phyloP scores from a whole-genome alignment of 2,888 invertebrate species.

The Cheilosia impressa region DNA sequence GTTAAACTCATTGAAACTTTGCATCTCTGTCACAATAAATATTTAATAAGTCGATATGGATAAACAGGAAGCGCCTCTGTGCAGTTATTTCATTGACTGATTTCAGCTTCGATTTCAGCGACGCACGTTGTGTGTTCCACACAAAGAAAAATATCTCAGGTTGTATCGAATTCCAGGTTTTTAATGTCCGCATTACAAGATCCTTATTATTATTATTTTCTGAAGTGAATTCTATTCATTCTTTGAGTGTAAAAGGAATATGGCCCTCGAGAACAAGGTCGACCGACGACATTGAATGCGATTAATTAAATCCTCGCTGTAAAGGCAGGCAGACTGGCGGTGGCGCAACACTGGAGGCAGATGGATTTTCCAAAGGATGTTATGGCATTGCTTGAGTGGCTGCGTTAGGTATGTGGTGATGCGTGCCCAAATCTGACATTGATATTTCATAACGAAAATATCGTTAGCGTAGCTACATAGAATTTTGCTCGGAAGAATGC shows the following conservation, averaged over 20 bases:
- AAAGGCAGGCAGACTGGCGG: neutral
- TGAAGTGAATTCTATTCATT: conserved; percentile 7
- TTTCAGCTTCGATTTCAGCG: too few species aligned
- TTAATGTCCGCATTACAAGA: neutral
- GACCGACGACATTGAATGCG: conserved; percentile 27
- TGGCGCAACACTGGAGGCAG: neutral
- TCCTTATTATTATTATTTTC: conserved; percentile 10
- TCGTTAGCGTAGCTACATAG: too few species aligned
- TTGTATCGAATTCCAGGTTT: conserved; percentile 14
- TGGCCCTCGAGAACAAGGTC: conserved; percentile 18
- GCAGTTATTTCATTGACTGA: too few species aligned
- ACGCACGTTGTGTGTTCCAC: too few species aligned
- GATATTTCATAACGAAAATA: conserved; percentile 3
- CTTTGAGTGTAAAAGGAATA: conserved; percentile 7
- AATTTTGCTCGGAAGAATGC: neutral
- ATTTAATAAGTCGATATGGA: too few species aligned
- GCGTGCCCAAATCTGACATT: conserved; percentile 16
- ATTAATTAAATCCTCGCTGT: conserved; percentile 30
- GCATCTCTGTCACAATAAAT: too few species aligned
- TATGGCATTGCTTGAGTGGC: conserved; percentile 13
- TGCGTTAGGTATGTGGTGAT: neutral
- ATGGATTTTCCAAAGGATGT: conserved; percentile 18
- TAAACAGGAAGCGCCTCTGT: too few species aligned
- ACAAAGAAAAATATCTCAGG: too few species aligned
- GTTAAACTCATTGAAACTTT: too few species aligned